Percentiles rank a stretch among this genome's conserved stretches.
These are phyloP conservation scores for Protaetia brevitarsis DNA, from an alignment of 1,140 invertebrate genomes.

Conservation along the genomic window DNA sequence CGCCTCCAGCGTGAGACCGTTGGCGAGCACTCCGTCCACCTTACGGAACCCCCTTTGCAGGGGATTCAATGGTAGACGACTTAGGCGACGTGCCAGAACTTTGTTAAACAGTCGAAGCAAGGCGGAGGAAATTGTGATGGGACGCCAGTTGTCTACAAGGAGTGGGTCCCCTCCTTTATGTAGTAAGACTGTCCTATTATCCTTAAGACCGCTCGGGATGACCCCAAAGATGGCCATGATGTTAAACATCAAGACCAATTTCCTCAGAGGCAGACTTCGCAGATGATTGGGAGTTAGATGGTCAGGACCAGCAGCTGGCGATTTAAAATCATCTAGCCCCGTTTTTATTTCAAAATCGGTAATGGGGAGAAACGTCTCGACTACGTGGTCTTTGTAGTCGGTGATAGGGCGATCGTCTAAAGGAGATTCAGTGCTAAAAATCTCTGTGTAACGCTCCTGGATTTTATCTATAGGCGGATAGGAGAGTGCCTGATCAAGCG, in stretches of 20 bases:
- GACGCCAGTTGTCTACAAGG: constrained; percentile 5
- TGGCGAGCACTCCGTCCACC: constrained; percentile 29
- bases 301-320: background rate
- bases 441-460: background rate
- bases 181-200: too few species aligned
- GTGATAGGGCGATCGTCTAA: background rate
- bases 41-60: constrained; percentile 30
- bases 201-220: too few species aligned
- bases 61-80: background rate
- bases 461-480: background rate
- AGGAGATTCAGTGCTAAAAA: background rate
- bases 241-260: background rate
- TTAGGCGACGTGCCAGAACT: background rate
- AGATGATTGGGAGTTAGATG: background rate
- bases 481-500: background rate
- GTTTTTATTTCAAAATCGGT: background rate
- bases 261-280: background rate
- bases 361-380: background rate
- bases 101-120: background rate
- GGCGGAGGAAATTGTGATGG: background rate
- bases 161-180: too few species aligned
- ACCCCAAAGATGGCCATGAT: too few species aligned
- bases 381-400: background rate
- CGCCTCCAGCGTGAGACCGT: constrained; percentile 23
- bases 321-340: background rate